Conservation (phyloP, 2,113 vertebrate genomes). For the Budorcas taxicolor region DNA sequence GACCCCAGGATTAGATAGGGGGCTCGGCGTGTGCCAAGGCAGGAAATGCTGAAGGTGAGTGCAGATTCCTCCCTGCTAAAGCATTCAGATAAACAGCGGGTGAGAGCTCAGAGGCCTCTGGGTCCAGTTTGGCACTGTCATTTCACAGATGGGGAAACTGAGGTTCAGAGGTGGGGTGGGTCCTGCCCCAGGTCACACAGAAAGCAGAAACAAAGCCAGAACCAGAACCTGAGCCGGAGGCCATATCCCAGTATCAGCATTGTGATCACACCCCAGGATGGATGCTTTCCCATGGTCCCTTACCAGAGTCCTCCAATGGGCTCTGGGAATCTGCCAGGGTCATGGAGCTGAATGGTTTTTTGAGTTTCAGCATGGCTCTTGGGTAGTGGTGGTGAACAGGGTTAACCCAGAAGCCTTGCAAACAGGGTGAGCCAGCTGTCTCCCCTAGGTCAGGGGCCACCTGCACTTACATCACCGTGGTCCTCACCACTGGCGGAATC, state of each 20-base stretch:
- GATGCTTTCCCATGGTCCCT: neutral
- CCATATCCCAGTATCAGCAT: neutral
- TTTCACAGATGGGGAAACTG: neutral
- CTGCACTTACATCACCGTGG: neutral
- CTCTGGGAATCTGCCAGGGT: neutral
- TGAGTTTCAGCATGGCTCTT: neutral
- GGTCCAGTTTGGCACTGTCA: neutral
- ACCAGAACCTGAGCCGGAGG: neutral
- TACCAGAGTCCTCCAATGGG: neutral
- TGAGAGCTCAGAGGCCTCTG: neutral
- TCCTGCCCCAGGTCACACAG: neutral
- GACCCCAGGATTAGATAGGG: slow-evolving; percentile 17
- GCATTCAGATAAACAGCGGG: neutral
- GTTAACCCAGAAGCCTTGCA: neutral
- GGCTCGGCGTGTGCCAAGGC: slow-evolving; percentile 16
- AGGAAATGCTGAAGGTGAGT: slow-evolving; percentile 10
- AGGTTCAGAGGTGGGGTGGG: neutral
- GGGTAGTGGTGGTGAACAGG: neutral
- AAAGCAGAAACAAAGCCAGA: neutral
- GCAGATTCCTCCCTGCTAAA: neutral
- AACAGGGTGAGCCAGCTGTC: neutral
- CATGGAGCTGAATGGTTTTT: neutral
- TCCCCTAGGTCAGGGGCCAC: neutral
- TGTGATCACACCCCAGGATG: neutral
- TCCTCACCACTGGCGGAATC: neutral